These are phyloP conservation scores for Harpalus rubripes DNA, from an alignment of 2,888 invertebrate genomes.

Conservation along the genomic window DNA sequence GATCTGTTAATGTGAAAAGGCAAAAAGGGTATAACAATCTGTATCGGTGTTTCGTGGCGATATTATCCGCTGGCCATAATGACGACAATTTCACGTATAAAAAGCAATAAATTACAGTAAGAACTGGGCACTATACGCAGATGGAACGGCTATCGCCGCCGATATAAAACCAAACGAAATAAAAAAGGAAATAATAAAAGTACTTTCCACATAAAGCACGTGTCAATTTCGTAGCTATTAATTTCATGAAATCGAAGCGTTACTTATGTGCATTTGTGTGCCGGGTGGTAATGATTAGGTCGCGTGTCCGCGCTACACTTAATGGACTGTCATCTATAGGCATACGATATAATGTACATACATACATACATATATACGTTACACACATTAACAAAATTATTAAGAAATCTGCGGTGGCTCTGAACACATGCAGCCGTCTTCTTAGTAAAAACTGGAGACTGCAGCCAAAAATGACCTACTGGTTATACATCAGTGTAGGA, in stretches of 20 bases:
- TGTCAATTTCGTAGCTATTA: slow-evolving; percentile 67
- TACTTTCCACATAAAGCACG: slow-evolving; percentile 65
- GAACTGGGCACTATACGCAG: slow-evolving; percentile 48
- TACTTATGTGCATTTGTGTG: slow-evolving; percentile 64
- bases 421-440: no score
- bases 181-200: slow-evolving; percentile 60
- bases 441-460: no score
- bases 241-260: slow-evolving; percentile 63
- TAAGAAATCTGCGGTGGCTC: no score
- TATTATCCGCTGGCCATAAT: slow-evolving; percentile 13
- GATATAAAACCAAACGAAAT: slow-evolving; percentile 39
- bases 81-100: slow-evolving; percentile 55
- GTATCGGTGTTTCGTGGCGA: no score
- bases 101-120: slow-evolving; percentile 62
- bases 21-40: no score
- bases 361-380: slow-evolving; percentile 55
- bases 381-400: no score
- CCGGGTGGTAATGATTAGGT: slow-evolving; percentile 60
- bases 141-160: slow-evolving; percentile 35
- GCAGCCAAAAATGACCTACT: no score
- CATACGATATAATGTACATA: slow-evolving; percentile 6
- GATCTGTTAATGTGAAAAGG: no score
- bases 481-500: no score
- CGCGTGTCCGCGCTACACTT: slow-evolving; percentile 64
- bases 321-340: slow-evolving; percentile 51